Evolutionary conservation across 2,888 invertebrate species (phyloP).

Genomic region (Apodemia mormo): DNA sequence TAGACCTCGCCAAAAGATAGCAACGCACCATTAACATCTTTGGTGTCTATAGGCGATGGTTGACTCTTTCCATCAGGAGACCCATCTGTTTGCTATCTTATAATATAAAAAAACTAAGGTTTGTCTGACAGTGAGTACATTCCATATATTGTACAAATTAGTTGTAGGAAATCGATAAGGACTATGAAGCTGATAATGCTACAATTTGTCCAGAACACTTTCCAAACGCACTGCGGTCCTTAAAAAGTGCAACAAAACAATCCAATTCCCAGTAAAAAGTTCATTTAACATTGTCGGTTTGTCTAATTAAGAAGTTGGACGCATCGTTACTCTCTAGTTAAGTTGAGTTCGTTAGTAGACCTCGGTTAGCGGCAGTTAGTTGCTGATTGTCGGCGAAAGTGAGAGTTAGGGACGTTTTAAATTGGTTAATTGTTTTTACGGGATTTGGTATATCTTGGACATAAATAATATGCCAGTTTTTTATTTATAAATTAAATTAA

Average conservation of each 20-base stretch:
- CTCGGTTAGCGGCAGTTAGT: conserved; percentile 61
- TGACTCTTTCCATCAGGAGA: no score
- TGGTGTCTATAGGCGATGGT: no score
- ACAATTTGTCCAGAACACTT: not conserved
- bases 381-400: conserved; percentile 68
- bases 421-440: not conserved
- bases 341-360: conserved; percentile 69
- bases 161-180: no score
- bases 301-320: conserved; percentile 67
- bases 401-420: conserved; percentile 41
- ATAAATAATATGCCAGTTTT: no score
- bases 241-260: conserved; percentile 6
- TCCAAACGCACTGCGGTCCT: not conserved
- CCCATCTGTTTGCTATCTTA: no score
- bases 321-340: conserved; percentile 68
- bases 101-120: no score
- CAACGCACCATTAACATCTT: no score
- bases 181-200: not conserved
- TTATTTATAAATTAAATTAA: no score
- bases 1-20: no score
- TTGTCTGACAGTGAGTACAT: no score
- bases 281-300: conserved; percentile 50
- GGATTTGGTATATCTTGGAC: no score
- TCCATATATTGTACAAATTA: no score
- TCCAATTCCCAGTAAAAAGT: conserved; percentile 43